These are phyloP conservation scores for Thumatha senex DNA, from an alignment of 2,888 invertebrate species.

Conservation along the genomic window DNA sequence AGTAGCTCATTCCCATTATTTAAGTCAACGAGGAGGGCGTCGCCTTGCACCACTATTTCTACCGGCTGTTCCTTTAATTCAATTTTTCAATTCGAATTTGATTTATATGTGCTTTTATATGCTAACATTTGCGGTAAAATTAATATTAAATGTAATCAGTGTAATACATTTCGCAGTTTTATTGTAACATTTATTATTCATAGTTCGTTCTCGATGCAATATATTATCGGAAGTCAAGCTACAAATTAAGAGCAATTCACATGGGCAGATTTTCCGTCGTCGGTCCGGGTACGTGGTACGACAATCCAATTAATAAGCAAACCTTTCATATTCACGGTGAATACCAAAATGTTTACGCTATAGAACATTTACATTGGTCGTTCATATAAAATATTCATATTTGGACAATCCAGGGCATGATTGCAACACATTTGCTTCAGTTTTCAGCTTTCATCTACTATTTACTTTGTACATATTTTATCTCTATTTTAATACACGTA, in stretches of 20 bases:
- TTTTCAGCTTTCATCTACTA: too few relatives aligned
- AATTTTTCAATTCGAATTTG: too few relatives aligned
- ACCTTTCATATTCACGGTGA: conserved; percentile 74
- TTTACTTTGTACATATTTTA: too few relatives aligned
- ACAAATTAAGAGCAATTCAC: conserved; percentile 73
- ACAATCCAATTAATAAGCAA: conserved; percentile 79
- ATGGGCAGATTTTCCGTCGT: conserved; percentile 64
- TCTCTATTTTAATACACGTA: too few relatives aligned
- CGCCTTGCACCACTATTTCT: too few relatives aligned
- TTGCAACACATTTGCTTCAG: conserved; percentile 46
- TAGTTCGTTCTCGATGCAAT: conserved; percentile 51
- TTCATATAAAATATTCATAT: conserved; percentile 76
- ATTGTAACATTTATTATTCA: conserved; percentile 61
- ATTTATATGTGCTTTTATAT: too few relatives aligned
- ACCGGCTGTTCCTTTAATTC: too few relatives aligned
- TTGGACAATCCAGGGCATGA: conserved; percentile 61
- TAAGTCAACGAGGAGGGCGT: too few relatives aligned
- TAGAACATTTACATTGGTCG: conserved; percentile 59
- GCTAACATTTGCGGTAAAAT: neutral
- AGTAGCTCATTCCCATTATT: too few relatives aligned
- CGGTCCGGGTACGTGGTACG: conserved; percentile 55
- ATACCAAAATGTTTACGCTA: conserved; percentile 70
- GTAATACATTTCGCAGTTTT: conserved; percentile 27
- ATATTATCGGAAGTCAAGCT: conserved; percentile 59
- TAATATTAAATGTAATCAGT: too few relatives aligned